Evolutionary conservation across 2,888 invertebrate genomes (phyloP).

Genomic region (Agrochola macilenta): DNA sequence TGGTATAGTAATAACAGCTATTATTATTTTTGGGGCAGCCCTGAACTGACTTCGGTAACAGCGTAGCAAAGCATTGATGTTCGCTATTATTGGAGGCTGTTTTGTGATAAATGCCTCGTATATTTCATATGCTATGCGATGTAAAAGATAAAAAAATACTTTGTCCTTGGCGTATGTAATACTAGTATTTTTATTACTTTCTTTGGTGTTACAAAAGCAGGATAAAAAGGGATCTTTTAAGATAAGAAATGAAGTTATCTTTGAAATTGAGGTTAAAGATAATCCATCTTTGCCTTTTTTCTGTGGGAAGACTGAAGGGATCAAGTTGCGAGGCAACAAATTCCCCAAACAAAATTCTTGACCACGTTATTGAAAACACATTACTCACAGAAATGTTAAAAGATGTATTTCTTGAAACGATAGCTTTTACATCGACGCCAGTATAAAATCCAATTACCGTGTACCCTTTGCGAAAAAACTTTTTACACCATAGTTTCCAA

Average conservation of each 20-base stretch:
- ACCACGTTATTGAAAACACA: not conserved
- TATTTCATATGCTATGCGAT: conserved; percentile 51
- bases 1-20: not conserved
- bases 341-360: too few relatives aligned
- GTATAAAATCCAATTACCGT: not conserved
- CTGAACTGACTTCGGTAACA: not conserved
- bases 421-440: not conserved
- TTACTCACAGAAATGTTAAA: not conserved
- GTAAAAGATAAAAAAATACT: conserved; percentile 52
- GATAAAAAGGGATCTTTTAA: conserved; percentile 10
- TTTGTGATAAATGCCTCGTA: conserved; percentile 55
- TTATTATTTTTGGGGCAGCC: not conserved
- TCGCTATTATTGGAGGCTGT: conserved; percentile 46
- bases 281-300: conserved; percentile 4
- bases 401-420: not conserved
- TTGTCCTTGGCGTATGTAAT: conserved; percentile 20
- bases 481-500: conserved; percentile 5
- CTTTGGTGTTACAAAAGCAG: conserved; percentile 19
- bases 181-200: conserved; percentile 24
- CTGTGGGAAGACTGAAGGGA: not conserved
- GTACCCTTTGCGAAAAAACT: not conserved
- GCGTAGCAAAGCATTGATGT: conserved; percentile 31
- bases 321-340: not conserved
- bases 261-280: conserved; percentile 24
- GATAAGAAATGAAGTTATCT: conserved; percentile 16